phyloP scores from a whole-genome alignment of 1,140 invertebrate species.

The Eriocheir sinensis region DNA sequence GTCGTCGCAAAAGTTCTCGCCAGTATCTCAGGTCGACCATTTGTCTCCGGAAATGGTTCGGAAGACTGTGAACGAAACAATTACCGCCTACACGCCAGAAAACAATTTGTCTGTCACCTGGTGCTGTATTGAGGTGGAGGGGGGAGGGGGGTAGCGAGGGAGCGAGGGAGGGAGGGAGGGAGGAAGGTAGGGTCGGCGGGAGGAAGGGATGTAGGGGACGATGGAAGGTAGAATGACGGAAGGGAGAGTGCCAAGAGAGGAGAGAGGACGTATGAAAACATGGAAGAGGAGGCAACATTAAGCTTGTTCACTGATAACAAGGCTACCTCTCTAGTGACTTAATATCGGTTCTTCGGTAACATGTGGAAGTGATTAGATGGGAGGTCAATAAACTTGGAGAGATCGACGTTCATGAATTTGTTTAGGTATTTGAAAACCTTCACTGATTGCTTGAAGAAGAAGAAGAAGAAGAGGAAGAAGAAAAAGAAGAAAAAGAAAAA shows the following conservation, averaged over 20 bases:
- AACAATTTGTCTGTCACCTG: constrained; percentile 11
- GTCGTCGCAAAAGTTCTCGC: neutral
- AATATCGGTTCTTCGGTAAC: neutral
- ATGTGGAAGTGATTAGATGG: no score
- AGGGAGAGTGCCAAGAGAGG: neutral
- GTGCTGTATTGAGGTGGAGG: neutral
- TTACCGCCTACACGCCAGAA: neutral
- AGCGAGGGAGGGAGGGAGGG: neutral
- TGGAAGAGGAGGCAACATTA: neutral
- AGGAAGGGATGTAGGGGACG: neutral
- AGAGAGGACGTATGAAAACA: neutral
- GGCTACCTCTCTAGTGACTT: no score
- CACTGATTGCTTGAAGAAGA: no score
- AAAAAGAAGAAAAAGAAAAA: no score
- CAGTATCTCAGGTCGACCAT: neutral
- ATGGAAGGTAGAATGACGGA: neutral
- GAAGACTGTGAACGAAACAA: constrained; percentile 23
- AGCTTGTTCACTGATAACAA: no score
- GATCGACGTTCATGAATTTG: no score
- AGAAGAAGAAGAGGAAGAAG: no score
- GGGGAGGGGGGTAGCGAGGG: neutral
- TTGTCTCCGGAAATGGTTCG: neutral
- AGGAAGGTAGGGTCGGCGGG: neutral
- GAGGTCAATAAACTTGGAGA: no score
- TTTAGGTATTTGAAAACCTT: no score